These are phyloP conservation scores for Porites australiensis DNA, from an alignment of 64 coral and sea anemone genomes.

Conservation along the genomic window DNA sequence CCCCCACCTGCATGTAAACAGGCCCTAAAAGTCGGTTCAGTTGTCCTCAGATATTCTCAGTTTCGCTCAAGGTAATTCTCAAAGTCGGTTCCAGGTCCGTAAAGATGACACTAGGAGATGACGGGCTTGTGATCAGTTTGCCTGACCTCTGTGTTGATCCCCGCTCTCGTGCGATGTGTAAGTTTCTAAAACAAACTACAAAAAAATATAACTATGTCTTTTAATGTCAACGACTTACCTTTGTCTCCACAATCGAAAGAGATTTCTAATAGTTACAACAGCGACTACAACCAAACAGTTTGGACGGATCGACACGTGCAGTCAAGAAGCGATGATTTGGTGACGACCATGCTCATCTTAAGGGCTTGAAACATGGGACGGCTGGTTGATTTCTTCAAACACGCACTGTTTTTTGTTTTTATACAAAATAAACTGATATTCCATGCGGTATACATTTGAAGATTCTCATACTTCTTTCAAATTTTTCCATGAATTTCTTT, in stretches of 20 bases:
- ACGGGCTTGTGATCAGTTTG: slow-evolving; percentile 40
- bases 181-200: slow-evolving; percentile 45
- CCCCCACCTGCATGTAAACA: too few relatives aligned
- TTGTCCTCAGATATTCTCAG: slow-evolving; percentile 42
- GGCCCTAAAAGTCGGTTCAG: too few relatives aligned
- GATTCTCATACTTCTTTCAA: too few relatives aligned
- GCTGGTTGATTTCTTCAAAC: slow-evolving; percentile 40
- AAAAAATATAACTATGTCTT: slow-evolving; percentile 11
- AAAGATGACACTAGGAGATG: slow-evolving; percentile 2
- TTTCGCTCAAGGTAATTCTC: slow-evolving; percentile 46
- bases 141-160: slow-evolving; percentile 45
- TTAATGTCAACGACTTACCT: slow-evolving; percentile 52
- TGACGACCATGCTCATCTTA: slow-evolving; percentile 19
- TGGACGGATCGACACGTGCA: slow-evolving; percentile 19
- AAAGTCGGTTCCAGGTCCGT: slow-evolving; percentile 14
- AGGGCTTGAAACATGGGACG: slow-evolving; percentile 37
- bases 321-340: slow-evolving; percentile 38
- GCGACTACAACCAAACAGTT: not conserved
- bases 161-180: slow-evolving; percentile 44
- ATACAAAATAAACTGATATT: too few relatives aligned
- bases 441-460: too few relatives aligned
- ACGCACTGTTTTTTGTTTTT: too few relatives aligned
- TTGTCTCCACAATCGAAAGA: not conserved
- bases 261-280: too few relatives aligned
- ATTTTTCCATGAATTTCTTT: too few relatives aligned